Conservation (phyloP, 2,797 vertebrate species). For the Bothrops alternatus region DNA sequence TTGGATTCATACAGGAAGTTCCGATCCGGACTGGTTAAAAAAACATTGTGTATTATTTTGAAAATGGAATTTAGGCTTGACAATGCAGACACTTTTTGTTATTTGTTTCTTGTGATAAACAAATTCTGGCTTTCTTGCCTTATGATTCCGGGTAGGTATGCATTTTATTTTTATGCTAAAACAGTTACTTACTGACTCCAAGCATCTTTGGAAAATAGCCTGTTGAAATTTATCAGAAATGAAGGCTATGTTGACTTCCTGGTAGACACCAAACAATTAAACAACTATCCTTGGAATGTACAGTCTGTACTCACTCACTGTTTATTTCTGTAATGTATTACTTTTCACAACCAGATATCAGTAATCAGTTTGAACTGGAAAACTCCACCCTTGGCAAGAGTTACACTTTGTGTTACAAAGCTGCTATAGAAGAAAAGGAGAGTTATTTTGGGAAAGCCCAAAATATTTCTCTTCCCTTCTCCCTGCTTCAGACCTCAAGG, state of each 20-base stretch:
- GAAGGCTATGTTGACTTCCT: constrained; percentile 78
- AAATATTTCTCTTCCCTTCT: neutral
- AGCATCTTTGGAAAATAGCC: constrained; percentile 64
- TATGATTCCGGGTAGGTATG: constrained; percentile 62
- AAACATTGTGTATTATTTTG: constrained; percentile 4
- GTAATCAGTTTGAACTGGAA: constrained; percentile 55
- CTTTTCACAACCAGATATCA: constrained; percentile 37
- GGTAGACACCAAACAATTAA: constrained; percentile 71
- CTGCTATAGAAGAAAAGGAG: constrained; percentile 21
- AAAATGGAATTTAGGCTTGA: constrained; percentile 44
- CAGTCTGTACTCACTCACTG: constrained; percentile 56
- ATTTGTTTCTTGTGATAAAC: constrained; percentile 42
- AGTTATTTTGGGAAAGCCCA: neutral
- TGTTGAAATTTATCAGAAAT: constrained; percentile 72
- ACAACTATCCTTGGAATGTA: constrained; percentile 60
- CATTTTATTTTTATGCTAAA: constrained; percentile 37
- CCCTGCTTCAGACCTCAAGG: neutral
- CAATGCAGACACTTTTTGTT: constrained; percentile 35
- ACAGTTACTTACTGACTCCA: constrained; percentile 53
- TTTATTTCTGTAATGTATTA: constrained; percentile 58
- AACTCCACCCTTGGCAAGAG: constrained; percentile 45
- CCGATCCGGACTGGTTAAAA: neutral
- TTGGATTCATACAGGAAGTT: neutral
- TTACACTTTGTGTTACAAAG: constrained; percentile 6
- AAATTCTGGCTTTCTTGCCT: constrained; percentile 49